These are phyloP conservation scores for Porphyrio hochstetteri DNA, from an alignment of 2,113 vertebrate species.

Conservation along the genomic window DNA sequence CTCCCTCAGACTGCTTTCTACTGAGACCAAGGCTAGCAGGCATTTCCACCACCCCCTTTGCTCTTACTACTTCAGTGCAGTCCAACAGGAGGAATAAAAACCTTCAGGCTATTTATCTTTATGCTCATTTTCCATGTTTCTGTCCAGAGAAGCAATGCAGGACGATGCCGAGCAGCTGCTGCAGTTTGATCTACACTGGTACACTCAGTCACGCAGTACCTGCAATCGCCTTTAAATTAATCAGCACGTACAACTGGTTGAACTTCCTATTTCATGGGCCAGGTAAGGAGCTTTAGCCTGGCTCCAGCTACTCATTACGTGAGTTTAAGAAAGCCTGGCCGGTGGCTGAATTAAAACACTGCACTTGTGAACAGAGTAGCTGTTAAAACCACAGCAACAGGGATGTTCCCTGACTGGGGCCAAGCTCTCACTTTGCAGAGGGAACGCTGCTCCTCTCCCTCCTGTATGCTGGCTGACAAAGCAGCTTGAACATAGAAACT, in stretches of 20 bases:
- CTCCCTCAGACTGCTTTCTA: not conserved
- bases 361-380: not conserved
- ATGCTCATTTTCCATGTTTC: not conserved
- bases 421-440: not conserved
- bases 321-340: not conserved
- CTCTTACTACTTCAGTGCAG: not conserved
- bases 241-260: not conserved
- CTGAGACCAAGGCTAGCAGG: not conserved
- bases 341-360: not conserved
- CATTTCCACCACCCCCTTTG: not conserved
- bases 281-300: not conserved
- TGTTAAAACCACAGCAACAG: not conserved
- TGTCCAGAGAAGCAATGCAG: not conserved
- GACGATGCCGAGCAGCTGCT: not conserved
- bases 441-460: not conserved
- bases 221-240: not conserved
- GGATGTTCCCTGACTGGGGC: not conserved
- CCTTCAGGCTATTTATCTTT: not conserved
- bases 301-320: not conserved
- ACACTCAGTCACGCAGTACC: not conserved
- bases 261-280: not conserved
- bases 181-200: not conserved
- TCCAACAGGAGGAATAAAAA: not conserved
- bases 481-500: not conserved
- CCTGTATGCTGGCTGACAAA: not conserved